Evolutionary conservation across 2,113 vertebrate genomes (phyloP), one percentile per base, ranked within the genome.

Genomic region (Xenopus borealis): DNA sequence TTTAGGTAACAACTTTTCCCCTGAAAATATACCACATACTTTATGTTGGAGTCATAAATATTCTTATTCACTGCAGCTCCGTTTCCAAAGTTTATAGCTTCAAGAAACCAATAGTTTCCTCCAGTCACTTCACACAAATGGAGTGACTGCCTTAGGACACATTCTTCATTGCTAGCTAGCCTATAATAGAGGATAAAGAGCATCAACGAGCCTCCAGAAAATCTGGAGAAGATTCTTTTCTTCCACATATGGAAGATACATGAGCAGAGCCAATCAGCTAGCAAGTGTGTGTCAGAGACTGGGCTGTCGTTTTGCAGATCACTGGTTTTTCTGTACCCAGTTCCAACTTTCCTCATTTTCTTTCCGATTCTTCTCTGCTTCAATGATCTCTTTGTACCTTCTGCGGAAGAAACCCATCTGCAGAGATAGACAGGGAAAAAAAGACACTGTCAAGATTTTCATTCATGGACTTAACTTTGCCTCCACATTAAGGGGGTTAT

Each of bases 161-260:
- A 83, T 59, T 76, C 80, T 83, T 81, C 87, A 61, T 85, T 84
- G 83, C 84, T 86, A 81, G 80, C 70, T 72, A 87, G 85, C 80
- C 82, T 86, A 82, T 89, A 18, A 16, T 78, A 84, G 88, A 79
- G 82, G 86, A 77, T 70, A 87, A 80, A 91, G 84, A 88, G 93
- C 92, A 89, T 93, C 86, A 90, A 87, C 66, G 83, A 89, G 91
- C 89, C 96, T 96, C 95, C 95, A 84, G 90, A 95, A 97, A 97
- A 99, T 96, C 93, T 94, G 95, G 95, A 98, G 96, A 94, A 96
- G 92, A 94, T 94, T 95, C 86, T 88, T 84, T 92, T 98, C 95
- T 99, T 99, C 97, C 96, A 99, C 94, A 98, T 98, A 98, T 99
- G 96, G 93, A 98, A 98, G 96, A 95, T 93, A 94, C 70, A 88